Evolutionary conservation across 1,140 invertebrate genomes (phyloP), one percentile per base, ranked within the genome.

Genomic region (Drosophila elegans): DNA sequence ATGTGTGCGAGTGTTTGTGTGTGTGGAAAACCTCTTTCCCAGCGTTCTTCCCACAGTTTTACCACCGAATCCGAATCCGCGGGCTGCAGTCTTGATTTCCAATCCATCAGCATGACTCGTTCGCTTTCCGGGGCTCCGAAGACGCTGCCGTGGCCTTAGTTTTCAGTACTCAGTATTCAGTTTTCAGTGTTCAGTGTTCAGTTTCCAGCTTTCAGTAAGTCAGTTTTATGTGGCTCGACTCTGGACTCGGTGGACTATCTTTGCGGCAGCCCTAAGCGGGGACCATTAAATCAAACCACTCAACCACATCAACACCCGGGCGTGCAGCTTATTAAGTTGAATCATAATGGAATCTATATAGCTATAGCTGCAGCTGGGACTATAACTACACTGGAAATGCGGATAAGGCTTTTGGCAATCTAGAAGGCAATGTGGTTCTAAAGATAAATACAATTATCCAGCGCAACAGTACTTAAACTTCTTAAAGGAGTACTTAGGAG

Each of bases 201-300:
- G 46, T 32, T 55, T 44, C 27, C 1, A 41, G 36, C 54, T 32
- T 21, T 41, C 13, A 21, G 49, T 36, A 42, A 27, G 25, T 51
- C 34, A 13, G 56, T 61, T 62, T 62, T 73, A 49, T 57, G 38
- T 42, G 55, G 11, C 55, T 49, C 11, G 34, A 29, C n/a, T 64
- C 29, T 57, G 48, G 48, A 51, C 48, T 29, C 27, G 46, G 25
- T 2, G 13, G 25, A 51, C 16, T 73, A 29, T 72, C 45, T 36
- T 16, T 11, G 46, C 38, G 32, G 39, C 60, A 53, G 62, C 72
- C 74, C 74, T 71, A 74, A 80, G 63, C 41, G 74, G 29, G 60
- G 41, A 48, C 63, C 80, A 83, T 83, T 84, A 83, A 71, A 79
- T 74, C 75, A 53, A 84, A 54, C 80, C 80, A 83, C 80, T 83